Conservation (phyloP, 2,113 vertebrate genomes). For the Oncorhynchus mykiss region DNA sequence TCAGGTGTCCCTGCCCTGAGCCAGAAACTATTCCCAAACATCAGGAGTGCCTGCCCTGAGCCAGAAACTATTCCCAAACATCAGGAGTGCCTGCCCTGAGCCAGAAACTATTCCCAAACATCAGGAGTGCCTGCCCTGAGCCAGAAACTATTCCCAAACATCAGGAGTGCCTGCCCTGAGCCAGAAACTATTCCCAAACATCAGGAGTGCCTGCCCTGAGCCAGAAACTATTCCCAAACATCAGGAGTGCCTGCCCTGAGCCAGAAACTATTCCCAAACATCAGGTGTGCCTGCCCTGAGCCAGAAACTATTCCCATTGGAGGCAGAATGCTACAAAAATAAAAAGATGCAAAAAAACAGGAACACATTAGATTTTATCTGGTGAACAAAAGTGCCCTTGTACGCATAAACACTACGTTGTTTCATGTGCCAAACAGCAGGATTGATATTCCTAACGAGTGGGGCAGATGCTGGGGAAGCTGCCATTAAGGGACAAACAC, state of each 20-base stretch:
- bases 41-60: too few species aligned
- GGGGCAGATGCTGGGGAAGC: too few species aligned
- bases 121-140: not conserved
- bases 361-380: conserved; percentile 44
- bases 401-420: not conserved
- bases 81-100: too few species aligned
- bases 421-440: not conserved
- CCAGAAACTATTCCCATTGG: too few species aligned
- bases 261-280: conserved; percentile 31
- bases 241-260: conserved; percentile 17
- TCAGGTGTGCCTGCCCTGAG: conserved; percentile 17
- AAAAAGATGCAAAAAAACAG: conserved; percentile 39
- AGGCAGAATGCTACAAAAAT: too few species aligned
- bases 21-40: too few species aligned
- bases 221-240: conserved; percentile 31
- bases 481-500: not conserved
- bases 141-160: conserved; percentile 32
- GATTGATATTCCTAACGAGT: not conserved
- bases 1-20: too few species aligned
- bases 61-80: too few species aligned
- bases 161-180: conserved; percentile 16
- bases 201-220: conserved; percentile 18
- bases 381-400: conserved; percentile 25
- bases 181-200: conserved; percentile 32
- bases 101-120: too few species aligned